These are phyloP conservation scores for Novumbra hubbsi DNA, from an alignment of 2,797 vertebrate species.

Conservation along the genomic window DNA sequence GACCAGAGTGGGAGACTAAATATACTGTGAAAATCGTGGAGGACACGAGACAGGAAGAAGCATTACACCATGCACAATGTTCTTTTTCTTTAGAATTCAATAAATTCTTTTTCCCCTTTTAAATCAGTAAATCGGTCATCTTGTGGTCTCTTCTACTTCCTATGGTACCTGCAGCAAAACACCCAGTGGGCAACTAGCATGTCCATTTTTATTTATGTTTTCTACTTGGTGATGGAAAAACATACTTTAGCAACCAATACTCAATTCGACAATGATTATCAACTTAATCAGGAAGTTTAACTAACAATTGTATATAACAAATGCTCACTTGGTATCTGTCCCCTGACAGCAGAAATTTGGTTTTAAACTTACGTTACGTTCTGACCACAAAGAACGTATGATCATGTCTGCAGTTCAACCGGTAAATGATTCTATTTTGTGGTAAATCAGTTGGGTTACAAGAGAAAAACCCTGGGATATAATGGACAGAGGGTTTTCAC, in stretches of 20 bases:
- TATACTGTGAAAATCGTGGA: neutral
- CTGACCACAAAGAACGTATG: neutral
- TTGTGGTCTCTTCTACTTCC: neutral
- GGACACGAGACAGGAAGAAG: neutral
- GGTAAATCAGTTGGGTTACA: neutral
- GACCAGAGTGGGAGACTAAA: constrained; percentile 36
- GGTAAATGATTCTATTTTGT: neutral
- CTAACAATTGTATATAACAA: no score
- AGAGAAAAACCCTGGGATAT: neutral
- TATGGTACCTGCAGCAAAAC: neutral
- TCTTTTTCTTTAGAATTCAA: neutral
- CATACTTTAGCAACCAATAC: neutral
- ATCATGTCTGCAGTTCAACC: neutral
- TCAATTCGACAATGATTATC: neutral
- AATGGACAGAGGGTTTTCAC: neutral
- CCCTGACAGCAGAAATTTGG: neutral
- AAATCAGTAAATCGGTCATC: neutral
- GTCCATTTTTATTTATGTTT: neutral
- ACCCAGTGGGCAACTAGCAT: neutral
- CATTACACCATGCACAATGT: neutral
- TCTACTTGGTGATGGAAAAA: neutral
- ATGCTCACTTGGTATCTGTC: neutral
- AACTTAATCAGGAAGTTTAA: no score
- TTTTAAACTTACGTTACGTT: neutral
- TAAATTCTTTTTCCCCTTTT: neutral